These are phyloP conservation scores for Barbus barbus DNA, from an alignment of 2,113 vertebrate species.

Conservation along the genomic window DNA sequence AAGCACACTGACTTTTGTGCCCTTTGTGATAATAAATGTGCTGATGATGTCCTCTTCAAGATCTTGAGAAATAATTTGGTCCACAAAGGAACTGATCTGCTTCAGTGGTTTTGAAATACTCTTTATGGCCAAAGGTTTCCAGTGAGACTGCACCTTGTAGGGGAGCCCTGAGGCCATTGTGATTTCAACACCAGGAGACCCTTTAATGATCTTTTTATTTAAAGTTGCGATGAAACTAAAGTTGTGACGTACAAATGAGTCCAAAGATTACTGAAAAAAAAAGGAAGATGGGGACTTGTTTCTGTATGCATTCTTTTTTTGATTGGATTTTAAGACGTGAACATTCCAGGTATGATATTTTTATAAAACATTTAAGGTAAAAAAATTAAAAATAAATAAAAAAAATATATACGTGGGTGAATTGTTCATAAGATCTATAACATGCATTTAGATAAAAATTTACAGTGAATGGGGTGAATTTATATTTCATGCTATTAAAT, in stretches of 20 bases:
- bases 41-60: conserved; percentile 26
- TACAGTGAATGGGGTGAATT: no score
- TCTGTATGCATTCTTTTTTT: no score
- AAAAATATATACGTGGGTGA: neutral
- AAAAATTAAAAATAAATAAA: no score
- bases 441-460: no score
- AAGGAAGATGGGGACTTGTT: no score
- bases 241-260: no score
- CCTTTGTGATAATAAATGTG: conserved; percentile 18
- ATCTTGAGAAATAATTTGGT: conserved; percentile 23
- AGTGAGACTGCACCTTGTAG: neutral
- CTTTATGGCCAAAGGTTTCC: neutral
- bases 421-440: neutral
- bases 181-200: no score
- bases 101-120: neutral
- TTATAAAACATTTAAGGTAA: no score
- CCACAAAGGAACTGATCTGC: neutral
- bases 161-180: neutral
- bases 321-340: no score
- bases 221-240: neutral
- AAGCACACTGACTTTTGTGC: conserved; percentile 1
- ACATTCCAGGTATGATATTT: no score
- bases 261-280: no score
- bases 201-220: neutral
- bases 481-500: no score